Conservation (phyloP, 2,797 vertebrate species). For the Silurus aristotelis region DNA sequence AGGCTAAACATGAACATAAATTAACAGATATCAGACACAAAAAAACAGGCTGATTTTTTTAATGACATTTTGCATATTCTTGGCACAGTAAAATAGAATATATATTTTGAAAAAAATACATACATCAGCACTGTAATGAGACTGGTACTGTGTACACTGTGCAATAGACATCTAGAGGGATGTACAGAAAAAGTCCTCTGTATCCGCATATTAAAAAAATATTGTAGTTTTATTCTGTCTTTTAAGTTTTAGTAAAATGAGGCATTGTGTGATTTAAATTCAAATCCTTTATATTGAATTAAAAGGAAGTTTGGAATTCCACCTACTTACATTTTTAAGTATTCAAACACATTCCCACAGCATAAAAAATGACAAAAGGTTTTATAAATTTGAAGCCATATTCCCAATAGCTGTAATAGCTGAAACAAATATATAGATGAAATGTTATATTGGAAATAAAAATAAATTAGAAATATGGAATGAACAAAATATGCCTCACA, state of each 20-base stretch:
- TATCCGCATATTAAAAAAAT: not conserved
- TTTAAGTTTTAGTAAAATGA: not conserved
- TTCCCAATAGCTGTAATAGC: not conserved
- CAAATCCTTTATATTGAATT: not conserved
- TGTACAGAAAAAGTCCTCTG: not conserved
- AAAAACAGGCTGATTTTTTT: not conserved
- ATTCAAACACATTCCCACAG: not conserved
- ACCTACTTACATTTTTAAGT: not conserved
- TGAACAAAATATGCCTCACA: not conserved
- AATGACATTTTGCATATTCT: not conserved
- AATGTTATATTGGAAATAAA: not conserved
- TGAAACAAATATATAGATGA: not conserved
- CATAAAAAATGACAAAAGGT: not conserved
- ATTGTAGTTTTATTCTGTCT: not conserved
- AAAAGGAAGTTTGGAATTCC: not conserved
- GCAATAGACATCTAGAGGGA: not conserved
- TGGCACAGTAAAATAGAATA: not conserved
- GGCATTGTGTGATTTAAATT: not conserved
- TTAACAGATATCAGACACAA: not conserved
- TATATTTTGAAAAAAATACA: not conserved
- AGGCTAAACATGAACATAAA: no score
- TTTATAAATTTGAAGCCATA: constrained; percentile 5
- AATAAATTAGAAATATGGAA: not conserved
- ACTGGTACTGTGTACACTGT: not conserved
- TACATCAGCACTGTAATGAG: constrained; percentile 3